These are phyloP conservation scores for Dolichoris vasculosae DNA, from an alignment of 1,140 invertebrate species.

Conservation along the genomic window DNA sequence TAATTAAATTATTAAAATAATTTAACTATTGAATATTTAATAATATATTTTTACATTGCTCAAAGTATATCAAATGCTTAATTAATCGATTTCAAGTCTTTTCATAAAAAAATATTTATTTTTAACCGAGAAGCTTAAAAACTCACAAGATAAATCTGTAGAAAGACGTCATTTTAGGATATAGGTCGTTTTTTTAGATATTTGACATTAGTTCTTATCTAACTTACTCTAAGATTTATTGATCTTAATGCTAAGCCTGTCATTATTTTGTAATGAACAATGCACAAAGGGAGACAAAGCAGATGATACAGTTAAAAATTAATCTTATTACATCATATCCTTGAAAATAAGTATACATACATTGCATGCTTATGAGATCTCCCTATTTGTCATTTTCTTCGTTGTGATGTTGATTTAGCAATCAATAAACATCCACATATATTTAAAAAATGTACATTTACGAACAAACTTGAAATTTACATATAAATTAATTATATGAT, in stretches of 20 bases:
- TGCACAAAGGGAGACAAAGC: slow-evolving; percentile 40
- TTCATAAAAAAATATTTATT: slow-evolving; percentile 38
- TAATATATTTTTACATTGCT: not conserved
- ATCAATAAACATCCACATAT: not conserved
- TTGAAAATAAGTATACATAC: slow-evolving; percentile 3
- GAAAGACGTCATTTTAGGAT: not conserved
- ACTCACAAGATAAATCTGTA: slow-evolving; percentile 32
- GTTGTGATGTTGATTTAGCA: slow-evolving; percentile 19
- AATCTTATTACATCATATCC: slow-evolving; percentile 16
- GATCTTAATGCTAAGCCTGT: slow-evolving; percentile 34
- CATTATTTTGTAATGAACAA: slow-evolving; percentile 21
- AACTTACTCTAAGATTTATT: slow-evolving; percentile 31
- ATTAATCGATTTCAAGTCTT: slow-evolving; percentile 1
- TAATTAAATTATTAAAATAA: slow-evolving; percentile 15
- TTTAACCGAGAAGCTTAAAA: slow-evolving; percentile 36
- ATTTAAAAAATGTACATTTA: slow-evolving; percentile 20
- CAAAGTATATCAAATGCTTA: not conserved
- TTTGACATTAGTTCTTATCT: not conserved
- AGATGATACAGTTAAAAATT: not conserved
- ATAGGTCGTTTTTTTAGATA: not conserved
- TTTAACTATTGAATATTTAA: slow-evolving; percentile 11
- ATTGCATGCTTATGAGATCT: slow-evolving; percentile 22
- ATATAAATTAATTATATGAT: not conserved
- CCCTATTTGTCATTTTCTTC: slow-evolving; percentile 23
- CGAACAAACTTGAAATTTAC: slow-evolving; percentile 8